phyloP scores from a whole-genome alignment of 2,888 invertebrate genomes.

The Sinohyriopsis cumingii region DNA sequence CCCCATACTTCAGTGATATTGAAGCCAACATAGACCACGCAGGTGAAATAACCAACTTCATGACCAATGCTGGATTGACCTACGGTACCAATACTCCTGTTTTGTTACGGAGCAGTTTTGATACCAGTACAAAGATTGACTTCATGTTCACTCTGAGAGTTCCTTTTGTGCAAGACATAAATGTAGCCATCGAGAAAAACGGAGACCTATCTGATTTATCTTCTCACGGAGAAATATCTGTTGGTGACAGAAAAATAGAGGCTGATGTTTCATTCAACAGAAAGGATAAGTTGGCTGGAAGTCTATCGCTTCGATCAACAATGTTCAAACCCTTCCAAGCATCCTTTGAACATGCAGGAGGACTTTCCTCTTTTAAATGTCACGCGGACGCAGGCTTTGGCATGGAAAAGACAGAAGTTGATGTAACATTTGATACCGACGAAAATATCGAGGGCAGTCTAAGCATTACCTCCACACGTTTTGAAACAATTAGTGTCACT shows the following conservation, averaged over 20 bases:
- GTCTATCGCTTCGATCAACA: background rate
- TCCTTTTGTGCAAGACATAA: too few relatives aligned
- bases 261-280: slow-evolving; percentile 10
- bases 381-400: slow-evolving; percentile 3
- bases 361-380: slow-evolving; percentile 2
- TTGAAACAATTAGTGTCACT: slow-evolving; percentile 25
- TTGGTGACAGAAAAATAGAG: slow-evolving; percentile 6
- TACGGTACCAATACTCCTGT: too few relatives aligned
- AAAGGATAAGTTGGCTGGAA: slow-evolving; percentile 6
- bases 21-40: slow-evolving; percentile 9
- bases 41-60: slow-evolving; percentile 7
- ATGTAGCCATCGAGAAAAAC: too few relatives aligned
- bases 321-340: too few relatives aligned
- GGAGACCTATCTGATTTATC: slow-evolving; percentile 6
- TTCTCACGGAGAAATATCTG: background rate
- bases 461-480: slow-evolving; percentile 39
- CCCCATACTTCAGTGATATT: slow-evolving; percentile 12
- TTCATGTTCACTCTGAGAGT: too few relatives aligned
- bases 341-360: slow-evolving; percentile 2
- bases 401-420: background rate
- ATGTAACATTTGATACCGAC: slow-evolving; percentile 12
- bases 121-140: too few relatives aligned
- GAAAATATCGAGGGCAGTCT: slow-evolving; percentile 36
- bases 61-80: slow-evolving; percentile 3
- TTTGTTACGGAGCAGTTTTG: too few relatives aligned